Conservation (phyloP, 2,888 invertebrate species). For the Hydriomena furcata region DNA sequence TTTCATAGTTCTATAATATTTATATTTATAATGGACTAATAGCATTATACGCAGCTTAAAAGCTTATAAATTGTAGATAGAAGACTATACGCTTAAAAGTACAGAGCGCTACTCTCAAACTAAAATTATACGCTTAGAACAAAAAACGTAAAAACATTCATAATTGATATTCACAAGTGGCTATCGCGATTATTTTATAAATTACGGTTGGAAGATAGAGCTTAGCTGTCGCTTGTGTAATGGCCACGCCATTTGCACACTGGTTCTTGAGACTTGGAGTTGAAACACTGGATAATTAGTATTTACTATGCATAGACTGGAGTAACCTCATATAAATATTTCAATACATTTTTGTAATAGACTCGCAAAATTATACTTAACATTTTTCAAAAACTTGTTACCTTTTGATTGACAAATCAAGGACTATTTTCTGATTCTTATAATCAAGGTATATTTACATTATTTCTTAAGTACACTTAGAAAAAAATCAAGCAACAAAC, state of each 20-base stretch:
- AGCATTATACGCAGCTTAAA: too few relatives aligned
- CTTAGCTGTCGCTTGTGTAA: slow-evolving; percentile 38
- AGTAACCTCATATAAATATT: not conserved
- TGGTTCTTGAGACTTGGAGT: slow-evolving; percentile 11
- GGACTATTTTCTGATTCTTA: too few relatives aligned
- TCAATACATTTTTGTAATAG: too few relatives aligned
- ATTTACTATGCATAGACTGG: slow-evolving; percentile 12
- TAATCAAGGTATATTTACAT: too few relatives aligned
- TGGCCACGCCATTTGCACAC: slow-evolving; percentile 28
- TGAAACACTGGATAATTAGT: slow-evolving; percentile 20
- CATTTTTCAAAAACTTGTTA: too few relatives aligned
- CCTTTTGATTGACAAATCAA: too few relatives aligned
- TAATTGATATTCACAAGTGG: slow-evolving; percentile 43
- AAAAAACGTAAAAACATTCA: slow-evolving; percentile 39
- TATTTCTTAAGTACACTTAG: too few relatives aligned
- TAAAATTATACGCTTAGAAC: slow-evolving; percentile 35
- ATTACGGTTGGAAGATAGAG: slow-evolving; percentile 36
- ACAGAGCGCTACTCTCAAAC: slow-evolving; percentile 28
- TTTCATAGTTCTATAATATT: too few relatives aligned
- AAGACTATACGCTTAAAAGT: slow-evolving; percentile 3
- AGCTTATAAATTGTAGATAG: too few relatives aligned
- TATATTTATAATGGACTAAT: too few relatives aligned
- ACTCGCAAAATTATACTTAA: too few relatives aligned
- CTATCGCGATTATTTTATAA: slow-evolving; percentile 42
- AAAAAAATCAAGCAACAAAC: too few relatives aligned